Base-by-base conservation (phyloP, 2,888 invertebrate species). In the Agrochola lychnidis region DNA sequence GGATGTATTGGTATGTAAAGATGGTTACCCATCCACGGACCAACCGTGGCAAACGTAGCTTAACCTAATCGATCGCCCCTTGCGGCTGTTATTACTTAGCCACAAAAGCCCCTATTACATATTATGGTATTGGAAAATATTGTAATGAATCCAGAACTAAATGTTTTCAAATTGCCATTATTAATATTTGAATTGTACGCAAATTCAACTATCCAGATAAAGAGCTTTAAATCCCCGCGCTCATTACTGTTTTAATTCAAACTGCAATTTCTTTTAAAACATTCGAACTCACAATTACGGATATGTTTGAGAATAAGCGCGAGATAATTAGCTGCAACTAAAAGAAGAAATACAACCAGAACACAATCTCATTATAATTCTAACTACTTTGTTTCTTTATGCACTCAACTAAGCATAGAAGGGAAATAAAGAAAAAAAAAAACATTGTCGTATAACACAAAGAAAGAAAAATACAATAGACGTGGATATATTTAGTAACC, bases 391-490 rank as follows among this genome's bases (percentile, higher is more conserved):
- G 12, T 59, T 51, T 16, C 12, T 36, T 45, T 57, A 1, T 53
- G 9, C 0, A 62, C 6, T 63, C 1, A 19, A 67, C 48, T 61
- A 19, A 25, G 25, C 12, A 2, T 25, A 48, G 14, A 40, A 36
- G 14, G 5, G 1, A 40, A 57, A 36, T 22, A 63, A 57, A 64
- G 22, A 82, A 73, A 82, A 59, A n/a, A 64, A 36, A 36, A 36
- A 36, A 64, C 51, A 59, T 22, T 25, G 42, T 45, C 51, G 53
- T 42, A 45, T 45, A 59, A n/a, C 14, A 69, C 36, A 56, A 73
- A 69, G 42, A 57, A 40, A 73, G 30, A 69, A 76, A 63, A 42
- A n/a, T n/a, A n/a, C n/a, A n/a, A n/a, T n/a, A n/a, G n/a, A n/a
- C n/a, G n/a, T n/a, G n/a, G n/a, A n/a, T n/a, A n/a, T n/a, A n/a